Evolutionary conservation across 2,113 vertebrate genomes (phyloP).

Genomic region (Sardina pilchardus): DNA sequence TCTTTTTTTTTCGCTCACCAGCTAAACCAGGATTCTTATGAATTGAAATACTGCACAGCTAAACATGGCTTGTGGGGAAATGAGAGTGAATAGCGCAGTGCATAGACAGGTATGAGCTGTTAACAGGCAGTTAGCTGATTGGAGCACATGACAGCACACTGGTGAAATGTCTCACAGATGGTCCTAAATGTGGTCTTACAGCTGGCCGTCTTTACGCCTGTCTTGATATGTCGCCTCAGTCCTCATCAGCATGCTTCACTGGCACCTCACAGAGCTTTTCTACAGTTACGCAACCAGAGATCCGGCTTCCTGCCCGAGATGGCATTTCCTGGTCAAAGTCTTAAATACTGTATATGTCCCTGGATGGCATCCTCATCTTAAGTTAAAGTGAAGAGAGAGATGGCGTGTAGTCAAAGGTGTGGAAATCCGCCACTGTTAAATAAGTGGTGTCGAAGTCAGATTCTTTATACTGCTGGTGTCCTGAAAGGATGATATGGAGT

Average conservation of each 20-base stretch:
- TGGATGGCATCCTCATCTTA: not conserved
- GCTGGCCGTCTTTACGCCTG: conserved; percentile 14
- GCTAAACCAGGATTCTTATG: not conserved
- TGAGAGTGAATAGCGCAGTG: not conserved
- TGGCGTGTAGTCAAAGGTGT: not conserved
- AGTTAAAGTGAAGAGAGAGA: not conserved
- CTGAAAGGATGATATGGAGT: not conserved
- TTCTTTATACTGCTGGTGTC: not conserved
- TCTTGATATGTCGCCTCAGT: conserved; percentile 8
- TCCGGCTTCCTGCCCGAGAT: not conserved
- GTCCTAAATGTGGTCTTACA: not conserved
- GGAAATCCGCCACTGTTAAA: not conserved
- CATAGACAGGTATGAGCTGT: not conserved
- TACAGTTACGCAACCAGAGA: not conserved
- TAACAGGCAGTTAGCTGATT: conserved; percentile 1
- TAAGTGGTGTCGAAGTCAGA: not conserved
- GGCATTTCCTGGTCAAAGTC: not conserved
- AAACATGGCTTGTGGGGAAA: not conserved
- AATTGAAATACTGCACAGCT: not conserved
- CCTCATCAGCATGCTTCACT: not conserved
- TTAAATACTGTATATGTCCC: conserved; percentile 11
- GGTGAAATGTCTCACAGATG: conserved; percentile 5
- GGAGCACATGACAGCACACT: not conserved
- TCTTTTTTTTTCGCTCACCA: not conserved
- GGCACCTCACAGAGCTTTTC: not conserved